Base-by-base conservation (phyloP, 2,888 invertebrate species). In the Orthosia cruda region DNA sequence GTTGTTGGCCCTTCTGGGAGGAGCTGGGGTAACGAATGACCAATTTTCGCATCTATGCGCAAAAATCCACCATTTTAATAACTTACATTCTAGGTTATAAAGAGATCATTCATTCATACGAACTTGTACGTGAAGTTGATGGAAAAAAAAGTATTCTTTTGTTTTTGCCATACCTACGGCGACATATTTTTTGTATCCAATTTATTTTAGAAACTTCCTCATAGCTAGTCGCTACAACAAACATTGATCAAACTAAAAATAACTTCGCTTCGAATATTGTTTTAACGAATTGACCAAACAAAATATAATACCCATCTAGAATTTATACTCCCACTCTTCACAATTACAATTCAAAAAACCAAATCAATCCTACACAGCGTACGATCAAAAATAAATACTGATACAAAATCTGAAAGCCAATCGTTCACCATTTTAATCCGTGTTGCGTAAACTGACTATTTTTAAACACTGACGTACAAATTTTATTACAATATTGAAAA, bases 381-480 rank as follows among this genome's bases (percentile, higher is more conserved):
- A 45, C 54, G 45, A 26, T 68, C 65, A 77, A 66, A 85, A 71
- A 65, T 85, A 71, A 84, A 85, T 71, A 32, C 20, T 15, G 40
- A 61, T 32, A 40, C 26, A 61, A 66, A 73, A 77, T 55, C 65
- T 72, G 71, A 70, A 68, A 55, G 12, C 47, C 54, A 20, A 12
- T 50, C 85, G 40, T 47, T 52, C 77, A 80, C 63, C 67, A 74
- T 70, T 71, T 83, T 77, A 77, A 83, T 76, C 78, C 68, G 57
- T 57, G 72, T 85, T 86, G 58, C 75, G 70, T 74, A 65, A 76
- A 72, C 77, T 32, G 55, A 67, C 77, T 68, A 63, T 77, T 73
- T 83, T 86, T 74, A 83, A 65, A 80, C 71, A 59, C 40, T 87
- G 86, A 82, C 85, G 88, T 82, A 84, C 64, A 81, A 74, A 84